These are phyloP conservation scores for Aphelocoma coerulescens DNA, from an alignment of 2,113 vertebrate genomes.

Conservation along the genomic window DNA sequence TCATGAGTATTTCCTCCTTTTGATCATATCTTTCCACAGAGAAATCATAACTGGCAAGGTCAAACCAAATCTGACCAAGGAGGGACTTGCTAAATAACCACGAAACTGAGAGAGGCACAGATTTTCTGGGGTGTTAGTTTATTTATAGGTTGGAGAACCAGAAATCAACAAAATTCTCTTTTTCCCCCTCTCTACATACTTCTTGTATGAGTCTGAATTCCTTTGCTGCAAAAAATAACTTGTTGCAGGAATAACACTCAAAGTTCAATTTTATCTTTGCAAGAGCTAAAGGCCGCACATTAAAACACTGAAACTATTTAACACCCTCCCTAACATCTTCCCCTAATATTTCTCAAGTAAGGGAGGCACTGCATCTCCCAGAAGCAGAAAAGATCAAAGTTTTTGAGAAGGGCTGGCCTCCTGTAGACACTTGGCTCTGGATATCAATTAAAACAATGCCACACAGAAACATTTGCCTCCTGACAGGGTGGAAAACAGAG, in stretches of 20 bases:
- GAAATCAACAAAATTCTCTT: background rate
- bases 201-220: background rate
- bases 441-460: background rate
- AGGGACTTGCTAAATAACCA: background rate
- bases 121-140: background rate
- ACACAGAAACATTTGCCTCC: background rate
- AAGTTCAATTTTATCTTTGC: background rate
- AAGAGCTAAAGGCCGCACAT: accelerated
- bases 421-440: background rate
- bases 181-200: background rate
- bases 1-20: background rate
- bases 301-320: background rate
- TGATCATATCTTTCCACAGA: background rate
- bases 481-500: background rate
- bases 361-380: background rate
- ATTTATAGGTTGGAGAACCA: background rate
- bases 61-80: background rate
- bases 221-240: background rate
- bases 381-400: background rate
- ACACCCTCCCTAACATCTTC: background rate
- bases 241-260: background rate
- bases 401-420: background rate
- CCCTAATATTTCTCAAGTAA: background rate
- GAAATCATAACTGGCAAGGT: background rate
- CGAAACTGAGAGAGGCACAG: background rate